phyloP scores from a whole-genome alignment of 2,113 vertebrate species.

The Poeciliopsis prolifica region DNA sequence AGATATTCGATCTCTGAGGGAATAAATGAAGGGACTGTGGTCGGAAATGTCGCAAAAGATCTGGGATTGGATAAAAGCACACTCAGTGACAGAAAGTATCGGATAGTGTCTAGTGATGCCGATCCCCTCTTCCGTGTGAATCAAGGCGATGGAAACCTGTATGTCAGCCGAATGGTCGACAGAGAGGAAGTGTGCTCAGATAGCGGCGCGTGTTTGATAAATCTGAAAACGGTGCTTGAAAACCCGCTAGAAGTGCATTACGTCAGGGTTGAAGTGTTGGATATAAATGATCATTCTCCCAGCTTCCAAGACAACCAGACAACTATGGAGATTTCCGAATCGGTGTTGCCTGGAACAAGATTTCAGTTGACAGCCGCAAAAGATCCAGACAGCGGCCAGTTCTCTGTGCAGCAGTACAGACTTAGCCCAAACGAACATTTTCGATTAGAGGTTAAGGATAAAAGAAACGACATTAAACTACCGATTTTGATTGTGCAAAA shows the following conservation, averaged over 20 bases:
- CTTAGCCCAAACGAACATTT: conserved; percentile 65
- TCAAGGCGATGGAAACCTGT: conserved; percentile 63
- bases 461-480: conserved; percentile 63
- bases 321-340: conserved; percentile 68
- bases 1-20: conserved; percentile 73
- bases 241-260: conserved; percentile 76
- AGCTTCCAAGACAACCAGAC: conserved; percentile 65
- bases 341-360: conserved; percentile 55
- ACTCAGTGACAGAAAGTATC: conserved; percentile 56
- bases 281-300: conserved; percentile 82
- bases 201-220: conserved; percentile 66
- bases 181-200: conserved; percentile 62
- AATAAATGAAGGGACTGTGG: conserved; percentile 54
- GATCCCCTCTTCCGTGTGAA: conserved; percentile 62
- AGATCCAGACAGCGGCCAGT: conserved; percentile 77
- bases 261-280: conserved; percentile 77
- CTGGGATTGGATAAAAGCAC: conserved; percentile 64
- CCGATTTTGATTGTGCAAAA: conserved; percentile 67
- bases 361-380: conserved; percentile 73
- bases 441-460: conserved; percentile 65
- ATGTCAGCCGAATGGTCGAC: conserved; percentile 66
- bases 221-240: conserved; percentile 68
- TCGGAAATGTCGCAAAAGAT: conserved; percentile 74
- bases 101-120: conserved; percentile 59
- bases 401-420: conserved; percentile 77